Base-by-base conservation (phyloP, 1,140 invertebrate species). In the Drosophila oshimai region DNA sequence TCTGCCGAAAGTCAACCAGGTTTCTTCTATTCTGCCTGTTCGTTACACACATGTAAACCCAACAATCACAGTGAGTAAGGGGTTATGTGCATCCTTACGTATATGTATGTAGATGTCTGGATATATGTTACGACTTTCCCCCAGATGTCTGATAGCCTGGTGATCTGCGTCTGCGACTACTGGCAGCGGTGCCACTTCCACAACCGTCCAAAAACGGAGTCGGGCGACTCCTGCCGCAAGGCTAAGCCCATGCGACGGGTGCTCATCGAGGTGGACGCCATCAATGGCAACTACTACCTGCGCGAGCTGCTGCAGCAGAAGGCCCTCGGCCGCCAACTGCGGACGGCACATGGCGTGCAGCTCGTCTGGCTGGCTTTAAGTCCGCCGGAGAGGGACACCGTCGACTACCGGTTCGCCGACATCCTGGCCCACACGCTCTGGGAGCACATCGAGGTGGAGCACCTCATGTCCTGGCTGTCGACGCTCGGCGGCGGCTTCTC, bases 401-500 rank as follows among this genome's bases (percentile, higher is more conserved):
- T 96, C 58, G 95, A 96, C 91, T 93, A 94, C 79, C 92, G 92
- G 54, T 95, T 94, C 92, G 92, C 92, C 83, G 91, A 90, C 69
- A 92, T 79, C 90, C 76, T 87, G 65, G 91, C 74, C 9, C 90
- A 58, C 53, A 92, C 93, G 74, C 91, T 91, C 17, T 91, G 92
- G 91, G 95, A 96, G 91, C 92, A 93, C 69, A 92, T 95, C 69
- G 95, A 97, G 91, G 92, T 97, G 67, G 96, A 97, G 87, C 94
- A 96, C 92, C 93, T 95, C 6, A 95, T 98, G 93, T 97, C 97
- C 3, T 98, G 97, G 97, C 92, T 99, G 2, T 99, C 97, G n/a
- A 99, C 98, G 1, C 92, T 99, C 9, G 98, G 98, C 42, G 98
- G 98, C 36, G 98, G 96, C 4, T 99, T 96, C 92, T 99, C 98